Evolutionary conservation across 2,113 vertebrate species (phyloP), one percentile per base, ranked within the genome.

Genomic region (Trogon melanurus): DNA sequence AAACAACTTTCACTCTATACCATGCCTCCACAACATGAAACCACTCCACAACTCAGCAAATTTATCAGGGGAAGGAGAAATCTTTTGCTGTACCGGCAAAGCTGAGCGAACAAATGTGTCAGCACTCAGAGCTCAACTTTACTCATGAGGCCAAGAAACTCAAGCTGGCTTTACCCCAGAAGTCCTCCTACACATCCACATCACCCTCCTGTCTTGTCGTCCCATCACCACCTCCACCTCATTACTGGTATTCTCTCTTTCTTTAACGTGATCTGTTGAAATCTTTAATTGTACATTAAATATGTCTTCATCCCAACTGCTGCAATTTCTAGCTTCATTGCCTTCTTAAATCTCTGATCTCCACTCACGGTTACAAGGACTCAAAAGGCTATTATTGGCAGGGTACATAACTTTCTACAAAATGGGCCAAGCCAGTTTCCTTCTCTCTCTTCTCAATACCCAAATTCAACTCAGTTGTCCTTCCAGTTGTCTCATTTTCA

Each of bases 221-320:
- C 91, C 82, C 67, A 93, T 94, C 91, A 97, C 87, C 90, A 97
- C 93, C 94, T 95, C 93, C 96, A 96, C 79, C 75, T 95, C 72
- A 62, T 91, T 94, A 90, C 75, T 67, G 64, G 29, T 85, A 53
- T 76, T 83, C 88, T 92, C 67, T 93, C 64, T 67, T 91, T 87
- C 81, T 93, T 92, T 93, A 88, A 90, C 32, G 44, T 74, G 85
- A 83, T 94, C 44, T 2, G 0, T 32, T 90, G 51, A 89, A 94
- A 71, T 74, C 58, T 78, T 94, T 89, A 93, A 84, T 81, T 86
- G 73, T 75, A 80, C 34, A 54, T 83, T 72, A 94, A 92, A 36
- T 78, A 72, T 6, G 34, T 83, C 65, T 64, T 81, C 65, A 90
- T 80, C 65, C 45, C 53, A 93, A 72, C n/a, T 56, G 38, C 65